These are phyloP conservation scores for Macropodus opercularis DNA, from an alignment of 2,797 vertebrate genomes.

Conservation along the genomic window DNA sequence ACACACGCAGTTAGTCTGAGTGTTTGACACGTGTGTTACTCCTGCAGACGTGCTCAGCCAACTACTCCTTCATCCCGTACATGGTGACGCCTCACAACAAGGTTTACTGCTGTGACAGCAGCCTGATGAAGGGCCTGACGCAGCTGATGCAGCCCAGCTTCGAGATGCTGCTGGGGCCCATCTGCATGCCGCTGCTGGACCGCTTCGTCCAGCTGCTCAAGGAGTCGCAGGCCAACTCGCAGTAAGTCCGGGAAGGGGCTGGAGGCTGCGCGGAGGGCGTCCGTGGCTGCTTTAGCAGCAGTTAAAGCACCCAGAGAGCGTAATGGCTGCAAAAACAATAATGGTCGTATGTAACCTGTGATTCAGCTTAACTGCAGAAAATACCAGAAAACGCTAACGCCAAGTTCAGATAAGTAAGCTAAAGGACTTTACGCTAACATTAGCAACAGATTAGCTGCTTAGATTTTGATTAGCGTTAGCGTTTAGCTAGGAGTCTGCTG, in stretches of 20 bases:
- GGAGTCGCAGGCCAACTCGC: slow-evolving; percentile 90
- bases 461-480: background rate
- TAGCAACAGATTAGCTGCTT: background rate
- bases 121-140: slow-evolving; percentile 94
- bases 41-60: slow-evolving; percentile 91
- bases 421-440: background rate
- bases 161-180: slow-evolving; percentile 93
- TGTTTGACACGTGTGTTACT: too few relatives aligned
- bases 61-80: slow-evolving; percentile 96
- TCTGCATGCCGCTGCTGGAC: slow-evolving; percentile 95
- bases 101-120: slow-evolving; percentile 96
- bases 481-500: background rate
- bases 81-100: slow-evolving; percentile 98
- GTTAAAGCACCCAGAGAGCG: too few relatives aligned
- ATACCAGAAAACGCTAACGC: background rate
- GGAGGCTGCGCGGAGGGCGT: background rate
- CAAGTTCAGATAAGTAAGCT: background rate
- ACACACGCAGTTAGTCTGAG: too few relatives aligned
- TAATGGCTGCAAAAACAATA: too few relatives aligned
- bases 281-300: background rate
- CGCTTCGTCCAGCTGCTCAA: slow-evolving; percentile 94
- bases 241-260: slow-evolving; percentile 77
- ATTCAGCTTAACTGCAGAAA: background rate
- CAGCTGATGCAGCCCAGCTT: slow-evolving; percentile 97
- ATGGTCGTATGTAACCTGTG: too few relatives aligned